Evolutionary conservation across 1,140 invertebrate species (phyloP), one percentile per base, ranked within the genome.

Genomic region (Chironomus tepperi): DNA sequence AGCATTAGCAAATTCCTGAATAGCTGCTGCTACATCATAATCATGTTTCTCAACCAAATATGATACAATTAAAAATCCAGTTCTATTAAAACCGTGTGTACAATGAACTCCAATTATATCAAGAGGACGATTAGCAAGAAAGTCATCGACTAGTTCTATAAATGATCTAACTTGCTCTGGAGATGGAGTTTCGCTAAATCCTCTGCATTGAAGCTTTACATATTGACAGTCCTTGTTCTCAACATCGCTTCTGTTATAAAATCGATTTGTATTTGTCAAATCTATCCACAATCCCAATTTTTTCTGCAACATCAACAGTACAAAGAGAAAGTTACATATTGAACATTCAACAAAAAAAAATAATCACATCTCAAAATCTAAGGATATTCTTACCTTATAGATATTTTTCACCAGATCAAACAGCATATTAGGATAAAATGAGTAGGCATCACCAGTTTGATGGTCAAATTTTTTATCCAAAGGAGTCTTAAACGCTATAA

Each of bases 81-180:
- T 98, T 78, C 98, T 86, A 83, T 99, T 99, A 80, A 99, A 99
- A 0, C 98, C 98, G 86, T 99, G 98, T 0, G 98, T 99, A 80
- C 98, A 99, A 82, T 99, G 98, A 42, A 99, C 92, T 72, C 90
- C 95, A 76, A 97, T 91, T 16, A 90, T 84, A 78, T 95, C 88
- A 75, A 93, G 81, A 3, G 94, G 94, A 82, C 91, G 84, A 77
- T 94, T 85, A n/a, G 84, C 83, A 34, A 96, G 89, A 78, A 95
- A 97, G 73, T 88, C 88, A 43, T 87, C 85, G 75, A 94, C 94
- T 57, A 95, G 79, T 76, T 89, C 81, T 65, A 96, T 88, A 82
- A 98, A 98, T 34, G 84, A 83, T 78, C 85, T 85, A 0, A 90
- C 92, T 82, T 96, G 93, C 34, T 96, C 92, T 47, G 77, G 76